These are phyloP conservation scores for Slavum lentiscoides DNA, from an alignment of 2,888 invertebrate genomes.

Conservation along the genomic window DNA sequence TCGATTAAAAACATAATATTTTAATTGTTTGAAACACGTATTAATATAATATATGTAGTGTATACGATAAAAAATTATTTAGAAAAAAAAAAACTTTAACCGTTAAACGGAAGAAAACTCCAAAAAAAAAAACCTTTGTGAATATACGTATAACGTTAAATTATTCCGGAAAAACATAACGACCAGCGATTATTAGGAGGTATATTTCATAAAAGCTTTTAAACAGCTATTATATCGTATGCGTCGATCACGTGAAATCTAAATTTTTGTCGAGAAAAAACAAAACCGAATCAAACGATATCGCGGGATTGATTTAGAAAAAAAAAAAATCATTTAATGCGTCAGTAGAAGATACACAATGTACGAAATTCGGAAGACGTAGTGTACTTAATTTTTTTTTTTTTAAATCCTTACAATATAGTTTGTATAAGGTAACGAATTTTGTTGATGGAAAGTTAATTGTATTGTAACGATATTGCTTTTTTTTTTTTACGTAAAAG, in stretches of 20 bases:
- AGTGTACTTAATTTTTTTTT: no score
- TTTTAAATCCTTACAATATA: no score
- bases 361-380: no score
- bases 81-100: neutral
- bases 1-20: no score
- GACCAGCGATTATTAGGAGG: neutral
- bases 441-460: neutral
- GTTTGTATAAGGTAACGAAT: neutral
- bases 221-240: neutral
- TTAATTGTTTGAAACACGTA: no score
- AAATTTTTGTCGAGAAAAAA: neutral
- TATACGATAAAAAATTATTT: no score
- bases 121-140: neutral
- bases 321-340: neutral
- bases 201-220: neutral
- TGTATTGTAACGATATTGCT: neutral
- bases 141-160: neutral
- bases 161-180: neutral
- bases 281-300: neutral
- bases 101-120: no score
- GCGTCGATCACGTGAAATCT: neutral
- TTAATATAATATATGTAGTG: no score
- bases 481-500: neutral
- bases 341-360: neutral
- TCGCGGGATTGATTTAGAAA: neutral